Base-by-base conservation (phyloP, 2,797 vertebrate genomes). In the Caiman crocodilus region DNA sequence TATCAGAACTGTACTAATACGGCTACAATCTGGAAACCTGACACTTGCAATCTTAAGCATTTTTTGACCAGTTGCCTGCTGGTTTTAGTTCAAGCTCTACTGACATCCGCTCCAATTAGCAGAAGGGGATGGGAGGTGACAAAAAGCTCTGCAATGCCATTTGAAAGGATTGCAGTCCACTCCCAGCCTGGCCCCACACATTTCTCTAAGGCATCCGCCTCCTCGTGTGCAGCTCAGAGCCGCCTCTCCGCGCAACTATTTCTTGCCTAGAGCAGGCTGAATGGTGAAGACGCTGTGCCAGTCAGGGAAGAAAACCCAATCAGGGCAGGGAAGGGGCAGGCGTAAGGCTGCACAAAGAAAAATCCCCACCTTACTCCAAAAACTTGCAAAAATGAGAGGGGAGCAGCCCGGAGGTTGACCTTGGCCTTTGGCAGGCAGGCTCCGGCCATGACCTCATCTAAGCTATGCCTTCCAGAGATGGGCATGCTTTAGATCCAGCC, bases 321-420 rank as follows among this genome's bases (percentile, higher is more conserved):
- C 0, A 0, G 10, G 0, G 2, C n/a, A 0, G 1, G 61, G 58
- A 35, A 85, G 12, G 12, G 55, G 7, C 1, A 1, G 16, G 14
- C 26, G 42, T 18, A 77, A 75, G 55, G 82, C 18, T n/a, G 21
- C 83, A 16, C 18, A 1, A 16, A 82, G 1, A 25, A 15, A n/a
- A 77, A 77, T 74, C 0, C 17, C 3, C 2, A 0, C 76, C 13
- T 3, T 65, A 82, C 88, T 90, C 65, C 79, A 4, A 25, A 25
- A 58, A 30, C 25, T 25, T 17, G 64, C 15, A 30, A 65, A 7
- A 14, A 17, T 0, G 2, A 42, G 5, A 61, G 85, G 69, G 32
- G 21, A 11, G 13, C 3, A 82, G 74, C 14, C 35, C 69, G 50
- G 35, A 73, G 69, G 35, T 50, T 73, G 23, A 14, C 20, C 35